Conservation (phyloP, 64 coral and sea anemone genomes). For the Hydrozoanthus tunicans region DNA sequence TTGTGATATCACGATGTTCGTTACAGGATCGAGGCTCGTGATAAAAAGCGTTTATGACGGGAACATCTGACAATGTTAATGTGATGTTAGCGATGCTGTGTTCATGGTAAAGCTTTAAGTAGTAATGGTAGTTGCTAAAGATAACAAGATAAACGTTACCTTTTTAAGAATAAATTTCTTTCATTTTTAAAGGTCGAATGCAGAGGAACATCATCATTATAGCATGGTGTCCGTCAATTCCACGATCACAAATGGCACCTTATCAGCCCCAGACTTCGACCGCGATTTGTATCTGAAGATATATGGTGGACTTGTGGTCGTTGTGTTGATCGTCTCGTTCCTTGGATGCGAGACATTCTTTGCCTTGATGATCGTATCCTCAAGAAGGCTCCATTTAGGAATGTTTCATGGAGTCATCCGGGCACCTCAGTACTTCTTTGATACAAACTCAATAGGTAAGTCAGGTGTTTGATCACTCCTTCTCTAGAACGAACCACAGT, state of each 20-base stretch:
- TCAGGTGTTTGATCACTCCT: background rate
- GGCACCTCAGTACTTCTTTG: constrained; percentile 80
- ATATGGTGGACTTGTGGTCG: constrained; percentile 65
- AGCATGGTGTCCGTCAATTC: background rate
- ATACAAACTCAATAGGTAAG: constrained; percentile 89
- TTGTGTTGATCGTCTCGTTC: constrained; percentile 22
- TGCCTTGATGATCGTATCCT: constrained; percentile 58
- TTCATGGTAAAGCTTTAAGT: too few relatives aligned
- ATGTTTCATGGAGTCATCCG: constrained; percentile 67
- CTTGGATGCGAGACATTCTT: constrained; percentile 63
- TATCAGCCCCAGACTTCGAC: background rate
- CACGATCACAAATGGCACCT: constrained; percentile 38
- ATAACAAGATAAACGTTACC: background rate
- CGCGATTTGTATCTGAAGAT: constrained; percentile 44
- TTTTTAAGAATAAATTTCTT: background rate
- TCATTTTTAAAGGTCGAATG: constrained; percentile 38
- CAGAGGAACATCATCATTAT: constrained; percentile 60
- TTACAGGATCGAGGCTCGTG: too few relatives aligned
- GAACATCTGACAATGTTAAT: too few relatives aligned
- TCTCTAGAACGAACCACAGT: too few relatives aligned
- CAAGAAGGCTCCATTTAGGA: constrained; percentile 50
- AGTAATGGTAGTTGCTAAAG: too few relatives aligned
- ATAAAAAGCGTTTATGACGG: too few relatives aligned
- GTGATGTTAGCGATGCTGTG: too few relatives aligned
- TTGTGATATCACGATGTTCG: too few relatives aligned